Evolutionary conservation across 92 coral and sea anemone genomes (phyloP).

Genomic region (Parazoanthus darwini): DNA sequence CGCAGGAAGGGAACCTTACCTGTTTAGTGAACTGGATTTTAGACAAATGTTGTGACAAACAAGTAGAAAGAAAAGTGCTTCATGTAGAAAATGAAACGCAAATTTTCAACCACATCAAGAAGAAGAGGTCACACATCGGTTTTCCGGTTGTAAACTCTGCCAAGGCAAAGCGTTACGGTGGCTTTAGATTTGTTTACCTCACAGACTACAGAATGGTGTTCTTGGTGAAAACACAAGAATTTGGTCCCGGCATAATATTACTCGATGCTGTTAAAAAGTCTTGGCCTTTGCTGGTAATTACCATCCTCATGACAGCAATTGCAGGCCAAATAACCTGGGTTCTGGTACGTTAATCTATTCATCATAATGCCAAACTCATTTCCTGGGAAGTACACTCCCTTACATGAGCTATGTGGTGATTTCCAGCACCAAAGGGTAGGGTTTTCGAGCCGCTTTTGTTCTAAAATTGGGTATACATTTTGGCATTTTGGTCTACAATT

Average conservation of each 20-base stretch:
- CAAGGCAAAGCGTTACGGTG: not conserved
- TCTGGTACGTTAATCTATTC: not conserved
- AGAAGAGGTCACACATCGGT: not conserved
- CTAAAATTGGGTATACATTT: too few species aligned
- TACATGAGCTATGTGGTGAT: too few species aligned
- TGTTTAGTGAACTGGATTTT: not conserved
- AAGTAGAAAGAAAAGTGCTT: not conserved
- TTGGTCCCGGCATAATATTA: not conserved
- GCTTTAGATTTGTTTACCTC: not conserved
- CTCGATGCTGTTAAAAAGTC: not conserved
- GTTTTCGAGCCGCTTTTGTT: too few species aligned
- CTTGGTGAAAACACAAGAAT: not conserved
- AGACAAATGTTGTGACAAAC: not conserved
- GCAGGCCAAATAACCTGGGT: not conserved
- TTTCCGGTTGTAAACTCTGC: not conserved
- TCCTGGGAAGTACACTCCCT: too few species aligned
- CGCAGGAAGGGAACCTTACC: not conserved
- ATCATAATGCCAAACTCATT: too few species aligned
- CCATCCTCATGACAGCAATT: not conserved
- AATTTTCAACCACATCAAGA: not conserved
- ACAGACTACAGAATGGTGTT: not conserved
- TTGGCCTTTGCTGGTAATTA: constrained; percentile 7
- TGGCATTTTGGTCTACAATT: too few species aligned
- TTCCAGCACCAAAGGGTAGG: too few species aligned
- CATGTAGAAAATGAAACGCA: not conserved